Percentiles rank a stretch among this genome's conserved stretches.
Evolutionary conservation across 2,888 invertebrate species (phyloP).

Genomic region (Amphipoea oculea): DNA sequence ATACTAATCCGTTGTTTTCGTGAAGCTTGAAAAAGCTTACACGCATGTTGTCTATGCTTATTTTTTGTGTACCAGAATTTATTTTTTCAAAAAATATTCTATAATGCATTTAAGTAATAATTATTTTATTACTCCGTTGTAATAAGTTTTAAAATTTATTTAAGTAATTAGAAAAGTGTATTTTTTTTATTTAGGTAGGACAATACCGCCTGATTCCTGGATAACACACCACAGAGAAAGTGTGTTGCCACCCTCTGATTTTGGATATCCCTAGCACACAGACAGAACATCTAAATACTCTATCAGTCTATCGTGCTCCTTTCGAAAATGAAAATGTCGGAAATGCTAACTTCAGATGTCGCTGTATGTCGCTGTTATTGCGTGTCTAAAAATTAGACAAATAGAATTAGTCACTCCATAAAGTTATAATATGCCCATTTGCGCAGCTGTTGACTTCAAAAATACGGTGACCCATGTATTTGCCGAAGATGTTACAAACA

Average conservation of each 20-base stretch:
- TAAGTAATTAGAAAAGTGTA: neutral
- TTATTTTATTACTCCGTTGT: neutral
- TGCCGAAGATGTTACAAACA: too few species aligned
- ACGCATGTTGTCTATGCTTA: slow-evolving; percentile 80
- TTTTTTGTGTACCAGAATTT: slow-evolving; percentile 25
- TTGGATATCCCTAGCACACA: too few species aligned
- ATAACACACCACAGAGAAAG: neutral
- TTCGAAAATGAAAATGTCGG: too few species aligned
- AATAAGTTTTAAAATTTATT: neutral
- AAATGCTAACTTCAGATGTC: neutral
- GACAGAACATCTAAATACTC: too few species aligned
- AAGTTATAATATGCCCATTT: too few species aligned
- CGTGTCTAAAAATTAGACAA: neutral
- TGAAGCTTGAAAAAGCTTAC: slow-evolving; percentile 89
- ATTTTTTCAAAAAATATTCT: neutral
- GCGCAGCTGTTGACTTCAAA: too few species aligned
- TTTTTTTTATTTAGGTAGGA: neutral
- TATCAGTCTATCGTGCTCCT: too few species aligned
- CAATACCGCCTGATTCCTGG: slow-evolving; percentile 5
- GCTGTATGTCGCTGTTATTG: neutral
- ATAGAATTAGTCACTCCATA: neutral
- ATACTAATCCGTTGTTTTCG: slow-evolving; percentile 91
- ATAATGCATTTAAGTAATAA: neutral
- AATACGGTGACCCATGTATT: too few species aligned
- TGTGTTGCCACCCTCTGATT: too few species aligned